Percentiles rank a stretch among this genome's conserved stretches.
phyloP scores from a whole-genome alignment of 2,888 invertebrate genomes.

The Noctua comes region DNA sequence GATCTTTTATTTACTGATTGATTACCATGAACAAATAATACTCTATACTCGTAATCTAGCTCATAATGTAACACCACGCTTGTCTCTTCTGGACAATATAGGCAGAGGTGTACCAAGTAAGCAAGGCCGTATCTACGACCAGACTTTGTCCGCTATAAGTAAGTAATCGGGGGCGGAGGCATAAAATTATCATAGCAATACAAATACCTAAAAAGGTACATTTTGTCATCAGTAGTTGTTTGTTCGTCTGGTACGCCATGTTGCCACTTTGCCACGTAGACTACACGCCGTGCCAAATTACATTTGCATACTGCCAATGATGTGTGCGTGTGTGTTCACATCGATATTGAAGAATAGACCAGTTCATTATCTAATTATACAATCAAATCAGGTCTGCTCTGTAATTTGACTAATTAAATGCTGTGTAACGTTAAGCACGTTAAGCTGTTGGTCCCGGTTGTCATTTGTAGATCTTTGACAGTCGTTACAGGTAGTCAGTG shows the following conservation, averaged over 20 bases:
- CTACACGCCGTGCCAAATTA: constrained; percentile 42
- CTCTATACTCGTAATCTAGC: neutral
- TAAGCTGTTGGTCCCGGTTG: too few species aligned
- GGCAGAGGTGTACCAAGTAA: neutral
- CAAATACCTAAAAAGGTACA: neutral
- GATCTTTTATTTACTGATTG: too few species aligned
- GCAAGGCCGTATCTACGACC: neutral
- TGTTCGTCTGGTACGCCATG: neutral
- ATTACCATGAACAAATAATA: neutral
- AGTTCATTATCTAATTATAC: constrained; percentile 29
- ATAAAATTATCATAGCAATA: neutral
- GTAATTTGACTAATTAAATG: neutral
- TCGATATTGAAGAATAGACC: constrained; percentile 17
- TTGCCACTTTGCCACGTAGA: constrained; percentile 6
- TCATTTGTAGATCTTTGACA: too few species aligned
- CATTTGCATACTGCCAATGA: constrained; percentile 53
- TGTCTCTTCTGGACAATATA: neutral
- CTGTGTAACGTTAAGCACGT: neutral
- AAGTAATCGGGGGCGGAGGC: neutral
- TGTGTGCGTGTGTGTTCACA: constrained; percentile 5
- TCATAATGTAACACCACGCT: neutral
- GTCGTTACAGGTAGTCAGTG: too few species aligned
- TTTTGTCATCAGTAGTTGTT: constrained; percentile 10
- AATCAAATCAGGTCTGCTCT: constrained; percentile 13
- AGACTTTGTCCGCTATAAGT: neutral